Percentiles rank a stretch among this genome's conserved stretches.
Evolutionary conservation across 1,140 invertebrate species (phyloP).

Genomic region (Cydia amplana): DNA sequence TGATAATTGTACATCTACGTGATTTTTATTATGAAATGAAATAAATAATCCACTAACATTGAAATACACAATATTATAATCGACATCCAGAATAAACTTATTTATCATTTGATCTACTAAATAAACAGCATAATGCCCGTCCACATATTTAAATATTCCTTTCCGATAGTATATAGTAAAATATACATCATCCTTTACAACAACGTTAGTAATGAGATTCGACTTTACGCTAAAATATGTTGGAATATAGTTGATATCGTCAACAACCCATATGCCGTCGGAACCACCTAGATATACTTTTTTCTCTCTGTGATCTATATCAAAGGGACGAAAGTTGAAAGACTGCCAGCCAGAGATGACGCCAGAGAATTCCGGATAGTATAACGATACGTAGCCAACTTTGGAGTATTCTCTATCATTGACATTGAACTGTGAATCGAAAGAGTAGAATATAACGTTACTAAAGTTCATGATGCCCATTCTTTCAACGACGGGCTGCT

Average conservation of each 20-base stretch:
- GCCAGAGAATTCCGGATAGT: conserved; percentile 49
- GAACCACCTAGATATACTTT: conserved; percentile 63
- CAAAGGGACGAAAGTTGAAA: conserved; percentile 65
- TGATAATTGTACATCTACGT: conserved; percentile 47
- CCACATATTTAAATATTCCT: conserved; percentile 59
- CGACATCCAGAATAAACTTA: conserved; percentile 56
- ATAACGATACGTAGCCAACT: conserved; percentile 59
- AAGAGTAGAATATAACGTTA: conserved; percentile 61
- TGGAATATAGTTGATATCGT: conserved; percentile 39
- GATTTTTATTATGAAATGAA: not conserved
- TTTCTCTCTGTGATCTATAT: conserved; percentile 59
- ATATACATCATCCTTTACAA: conserved; percentile 62
- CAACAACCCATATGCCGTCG: conserved; percentile 60
- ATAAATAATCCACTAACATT: conserved; percentile 40
- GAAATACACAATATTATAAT: conserved; percentile 53
- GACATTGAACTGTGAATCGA: conserved; percentile 61
- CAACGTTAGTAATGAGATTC: conserved; percentile 55
- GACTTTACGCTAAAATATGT: conserved; percentile 32
- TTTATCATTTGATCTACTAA: conserved; percentile 48
- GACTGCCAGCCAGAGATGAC: conserved; percentile 41
- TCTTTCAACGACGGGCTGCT: conserved; percentile 55
- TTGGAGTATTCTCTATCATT: conserved; percentile 63
- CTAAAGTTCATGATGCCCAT: conserved; percentile 53
- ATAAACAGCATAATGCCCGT: conserved; percentile 53
- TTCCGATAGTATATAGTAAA: conserved; percentile 54